Evolutionary conservation across 1,140 invertebrate genomes (phyloP).

Genomic region (Euborellia annulipes): DNA sequence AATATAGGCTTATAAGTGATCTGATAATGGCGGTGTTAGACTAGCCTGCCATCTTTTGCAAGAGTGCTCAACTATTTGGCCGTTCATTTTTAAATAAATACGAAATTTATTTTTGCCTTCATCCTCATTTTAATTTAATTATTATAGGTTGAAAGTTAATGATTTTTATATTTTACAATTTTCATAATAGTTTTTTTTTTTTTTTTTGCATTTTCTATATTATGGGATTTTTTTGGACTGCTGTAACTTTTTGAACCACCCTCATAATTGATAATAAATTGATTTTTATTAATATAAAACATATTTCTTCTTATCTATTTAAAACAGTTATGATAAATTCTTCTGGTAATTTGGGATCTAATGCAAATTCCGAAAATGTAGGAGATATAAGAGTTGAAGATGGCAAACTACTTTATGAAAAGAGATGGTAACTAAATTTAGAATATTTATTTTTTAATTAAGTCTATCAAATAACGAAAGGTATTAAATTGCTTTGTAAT

Average conservation of each 20-base stretch:
- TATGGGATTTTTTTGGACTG: not conserved
- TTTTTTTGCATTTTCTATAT: conserved; percentile 11
- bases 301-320: conserved; percentile 10
- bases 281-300: too few relatives aligned
- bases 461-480: not conserved
- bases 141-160: too few relatives aligned
- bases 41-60: too few relatives aligned
- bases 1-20: too few relatives aligned
- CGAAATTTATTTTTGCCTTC: too few relatives aligned
- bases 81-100: too few relatives aligned
- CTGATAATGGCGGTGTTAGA: too few relatives aligned
- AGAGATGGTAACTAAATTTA: conserved; percentile 51
- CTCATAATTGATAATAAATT: too few relatives aligned
- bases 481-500: conserved; percentile 10
- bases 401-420: conserved; percentile 84
- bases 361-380: not conserved
- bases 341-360: conserved; percentile 23
- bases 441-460: conserved; percentile 2
- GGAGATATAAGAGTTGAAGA: conserved; percentile 78
- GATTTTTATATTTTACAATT: too few relatives aligned
- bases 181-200: too few relatives aligned
- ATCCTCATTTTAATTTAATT: too few relatives aligned
- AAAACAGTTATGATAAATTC: conserved; percentile 26
- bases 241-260: not conserved
- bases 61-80: too few relatives aligned